A percentile compares a stretch with the other conserved stretches of the same genome.
Conservation (phyloP, 1,140 invertebrate genomes). For the Conus ventricosus region DNA sequence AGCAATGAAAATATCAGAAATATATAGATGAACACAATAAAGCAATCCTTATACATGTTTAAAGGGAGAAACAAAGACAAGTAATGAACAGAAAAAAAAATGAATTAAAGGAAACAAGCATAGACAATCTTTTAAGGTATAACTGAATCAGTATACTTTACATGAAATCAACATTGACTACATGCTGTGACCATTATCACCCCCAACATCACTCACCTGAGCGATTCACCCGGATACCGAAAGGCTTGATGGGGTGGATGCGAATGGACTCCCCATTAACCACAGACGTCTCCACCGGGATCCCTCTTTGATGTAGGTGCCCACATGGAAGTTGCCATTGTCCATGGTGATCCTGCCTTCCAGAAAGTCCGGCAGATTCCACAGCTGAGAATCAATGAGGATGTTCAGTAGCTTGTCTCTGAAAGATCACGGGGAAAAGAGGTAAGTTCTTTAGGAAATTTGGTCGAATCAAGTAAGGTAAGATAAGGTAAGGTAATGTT, state of each 20-base stretch:
- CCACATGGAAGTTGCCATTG: slow-evolving; percentile 45
- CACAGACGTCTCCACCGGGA: slow-evolving; percentile 42
- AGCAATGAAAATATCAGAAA: too few species aligned
- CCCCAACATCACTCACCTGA: background rate
- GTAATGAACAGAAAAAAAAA: too few species aligned
- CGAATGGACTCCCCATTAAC: slow-evolving; percentile 48
- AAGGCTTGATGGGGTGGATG: slow-evolving; percentile 51
- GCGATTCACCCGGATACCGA: slow-evolving; percentile 28
- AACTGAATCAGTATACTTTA: too few species aligned
- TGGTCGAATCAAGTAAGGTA: too few species aligned
- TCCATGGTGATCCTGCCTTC: slow-evolving; percentile 42
- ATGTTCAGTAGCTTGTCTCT: slow-evolving; percentile 57
- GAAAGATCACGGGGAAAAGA: slow-evolving; percentile 26
- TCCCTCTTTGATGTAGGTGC: slow-evolving; percentile 50
- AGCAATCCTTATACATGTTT: too few species aligned
- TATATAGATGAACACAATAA: too few species aligned
- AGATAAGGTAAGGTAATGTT: too few species aligned
- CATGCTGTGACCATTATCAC: too few species aligned
- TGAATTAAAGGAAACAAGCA: too few species aligned
- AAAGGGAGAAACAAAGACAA: too few species aligned
- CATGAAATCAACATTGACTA: too few species aligned
- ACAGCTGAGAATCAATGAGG: slow-evolving; percentile 53
- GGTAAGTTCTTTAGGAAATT: background rate
- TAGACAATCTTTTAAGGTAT: too few species aligned
- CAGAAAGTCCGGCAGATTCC: slow-evolving; percentile 55